phyloP scores from a whole-genome alignment of 2,888 invertebrate genomes.

The Parelbella ahira region DNA sequence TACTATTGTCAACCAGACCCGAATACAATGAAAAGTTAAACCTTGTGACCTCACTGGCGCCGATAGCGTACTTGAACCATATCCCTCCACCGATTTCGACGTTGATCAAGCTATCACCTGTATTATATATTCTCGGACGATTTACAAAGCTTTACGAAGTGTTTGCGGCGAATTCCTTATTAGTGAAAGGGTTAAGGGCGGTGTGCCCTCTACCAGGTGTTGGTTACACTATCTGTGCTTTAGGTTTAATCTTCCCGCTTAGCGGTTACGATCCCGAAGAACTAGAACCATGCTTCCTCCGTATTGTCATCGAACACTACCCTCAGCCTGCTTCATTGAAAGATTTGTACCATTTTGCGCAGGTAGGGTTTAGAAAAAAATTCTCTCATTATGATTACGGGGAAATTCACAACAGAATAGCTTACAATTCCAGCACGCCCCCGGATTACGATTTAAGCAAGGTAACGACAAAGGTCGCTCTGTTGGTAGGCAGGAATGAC shows the following conservation, averaged over 20 bases:
- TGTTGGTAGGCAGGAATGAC: conserved; percentile 37
- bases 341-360: conserved; percentile 38
- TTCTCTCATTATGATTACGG: conserved; percentile 38
- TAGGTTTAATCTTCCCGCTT: conserved; percentile 19
- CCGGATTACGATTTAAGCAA: conserved; percentile 39
- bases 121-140: too few species aligned
- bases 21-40: conserved; percentile 58
- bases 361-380: conserved; percentile 31
- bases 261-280: conserved; percentile 30
- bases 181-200: neutral
- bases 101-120: neutral
- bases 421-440: conserved; percentile 33
- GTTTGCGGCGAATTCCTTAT: conserved; percentile 2
- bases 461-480: conserved; percentile 33
- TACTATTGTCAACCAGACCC: conserved; percentile 64
- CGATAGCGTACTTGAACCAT: conserved; percentile 4
- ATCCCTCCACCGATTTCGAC: neutral
- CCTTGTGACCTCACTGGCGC: conserved; percentile 2
- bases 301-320: conserved; percentile 32
- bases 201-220: conserved; percentile 22
- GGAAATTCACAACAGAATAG: conserved; percentile 25
- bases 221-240: conserved; percentile 26
- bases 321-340: conserved; percentile 39
- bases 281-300: conserved; percentile 33
- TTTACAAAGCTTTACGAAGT: neutral